Conservation (phyloP, 2,113 vertebrate species). For the Pygoscelis adeliae region DNA sequence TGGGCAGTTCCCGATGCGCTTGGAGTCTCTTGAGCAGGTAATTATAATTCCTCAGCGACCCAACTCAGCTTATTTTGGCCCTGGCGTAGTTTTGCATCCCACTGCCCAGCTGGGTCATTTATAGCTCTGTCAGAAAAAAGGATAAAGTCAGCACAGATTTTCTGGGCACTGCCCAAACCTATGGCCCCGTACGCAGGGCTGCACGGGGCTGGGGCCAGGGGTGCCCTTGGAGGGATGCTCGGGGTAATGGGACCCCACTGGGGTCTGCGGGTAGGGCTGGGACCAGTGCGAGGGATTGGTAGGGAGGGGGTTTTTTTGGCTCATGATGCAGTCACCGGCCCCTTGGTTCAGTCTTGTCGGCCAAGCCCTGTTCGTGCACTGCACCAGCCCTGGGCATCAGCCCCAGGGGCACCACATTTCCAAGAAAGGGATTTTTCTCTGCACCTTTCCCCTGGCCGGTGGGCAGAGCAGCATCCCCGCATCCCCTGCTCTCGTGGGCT, state of each 20-base stretch:
- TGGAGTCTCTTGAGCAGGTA: neutral
- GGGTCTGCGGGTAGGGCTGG: neutral
- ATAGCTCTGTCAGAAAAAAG: neutral
- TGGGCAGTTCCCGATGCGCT: fast-evolving
- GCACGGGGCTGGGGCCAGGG: neutral
- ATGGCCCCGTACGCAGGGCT: neutral
- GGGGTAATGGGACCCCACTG: neutral
- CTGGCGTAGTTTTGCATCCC: neutral
- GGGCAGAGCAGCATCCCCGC: neutral
- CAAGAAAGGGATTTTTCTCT: neutral
- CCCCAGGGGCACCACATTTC: neutral
- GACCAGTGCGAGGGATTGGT: too few species aligned
- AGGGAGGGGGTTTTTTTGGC: neutral
- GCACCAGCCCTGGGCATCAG: neutral
- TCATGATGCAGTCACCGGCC: neutral
- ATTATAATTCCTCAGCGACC: neutral
- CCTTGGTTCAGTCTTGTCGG: neutral
- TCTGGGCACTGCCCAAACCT: neutral
- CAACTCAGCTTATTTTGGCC: conserved; percentile 22
- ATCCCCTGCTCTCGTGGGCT: fast-evolving
- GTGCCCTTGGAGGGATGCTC: neutral
- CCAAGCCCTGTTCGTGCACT: neutral
- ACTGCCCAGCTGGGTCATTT: neutral
- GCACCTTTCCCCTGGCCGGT: neutral
- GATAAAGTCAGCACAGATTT: neutral